Evolutionary conservation across 2,888 invertebrate species (phyloP).

Genomic region (Odontocerum albicorne): DNA sequence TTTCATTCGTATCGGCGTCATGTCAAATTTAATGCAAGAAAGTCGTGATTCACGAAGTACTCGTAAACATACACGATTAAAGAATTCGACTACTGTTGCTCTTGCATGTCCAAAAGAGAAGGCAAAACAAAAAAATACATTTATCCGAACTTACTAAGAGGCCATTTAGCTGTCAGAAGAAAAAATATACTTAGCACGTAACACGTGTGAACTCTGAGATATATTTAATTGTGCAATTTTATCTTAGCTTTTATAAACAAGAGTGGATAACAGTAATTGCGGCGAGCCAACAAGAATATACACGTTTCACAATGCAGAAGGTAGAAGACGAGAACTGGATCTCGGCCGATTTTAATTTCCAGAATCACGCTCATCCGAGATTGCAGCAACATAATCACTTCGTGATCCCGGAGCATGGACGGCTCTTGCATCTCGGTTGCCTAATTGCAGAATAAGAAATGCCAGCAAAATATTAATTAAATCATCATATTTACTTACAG

Average conservation of each 20-base stretch:
- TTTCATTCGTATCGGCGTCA: conserved; percentile 3
- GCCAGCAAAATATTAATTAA: too few relatives aligned
- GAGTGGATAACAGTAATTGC: neutral
- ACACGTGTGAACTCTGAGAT: neutral
- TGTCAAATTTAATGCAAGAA: neutral
- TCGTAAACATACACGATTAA: neutral
- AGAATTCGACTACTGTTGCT: neutral
- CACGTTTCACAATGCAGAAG: neutral
- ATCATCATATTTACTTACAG: too few relatives aligned
- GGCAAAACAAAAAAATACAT: neutral
- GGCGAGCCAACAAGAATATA: neutral
- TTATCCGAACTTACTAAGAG: neutral
- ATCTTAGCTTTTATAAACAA: neutral
- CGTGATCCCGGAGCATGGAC: neutral
- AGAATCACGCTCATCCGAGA: neutral
- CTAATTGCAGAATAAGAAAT: neutral
- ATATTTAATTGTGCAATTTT: neutral
- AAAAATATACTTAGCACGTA: neutral
- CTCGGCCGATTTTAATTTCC: neutral
- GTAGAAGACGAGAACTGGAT: neutral
- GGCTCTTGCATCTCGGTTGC: neutral
- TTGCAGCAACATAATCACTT: neutral
- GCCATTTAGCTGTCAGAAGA: neutral
- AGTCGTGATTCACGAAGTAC: conserved; percentile 1
- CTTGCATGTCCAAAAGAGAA: neutral